Evolutionary conservation across 2,888 invertebrate species (phyloP), one percentile per base, ranked within the genome.

Genomic region (Xestia c-nigrum): DNA sequence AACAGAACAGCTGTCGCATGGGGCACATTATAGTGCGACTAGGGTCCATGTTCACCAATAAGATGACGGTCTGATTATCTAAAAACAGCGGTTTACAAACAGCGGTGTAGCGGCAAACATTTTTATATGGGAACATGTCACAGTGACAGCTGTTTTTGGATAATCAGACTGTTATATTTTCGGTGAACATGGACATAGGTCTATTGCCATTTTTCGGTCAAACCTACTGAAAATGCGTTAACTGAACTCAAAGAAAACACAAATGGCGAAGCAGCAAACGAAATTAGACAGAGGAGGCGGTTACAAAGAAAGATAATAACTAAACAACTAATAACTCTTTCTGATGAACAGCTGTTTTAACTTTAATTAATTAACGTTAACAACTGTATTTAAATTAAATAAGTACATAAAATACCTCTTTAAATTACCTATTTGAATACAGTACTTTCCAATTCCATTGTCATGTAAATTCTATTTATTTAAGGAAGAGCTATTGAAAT

Each of bases 401-500:
- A 40, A 1, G 40, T 14, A 59, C 24, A 73, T 47, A 47, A 59
- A 38, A 73, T 47, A 47, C 38, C 24, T 59, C 31, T 24, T 52
- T 52, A 9, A 14, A 64, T 38, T 75, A 31, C 31, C 31, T 31
- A 50, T 79, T 79, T 59, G 43, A 80, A 64, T 59, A 65, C 14
- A 3, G 2, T 55, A 50, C 16, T n/a, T 63, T 43, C 43, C 38
- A 24, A 57, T 55, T 63, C 47, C 16, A 79, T 80, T 75, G 68
- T 80, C 52, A 81, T 81, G 69, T 76, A 61, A 81, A 80, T 78
- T 55, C 6, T 59, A 55, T 31, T 61, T 78, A 72, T 66, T 61
- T 59, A 40, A 72, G 52, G 9, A 14, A 38, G 0, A 21, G 19
- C 9, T 63, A 21, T 21, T 10, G 16, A 10, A 63, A 43, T 43